Base-by-base conservation (phyloP, 2,113 vertebrate species). In the Jacana jacana region DNA sequence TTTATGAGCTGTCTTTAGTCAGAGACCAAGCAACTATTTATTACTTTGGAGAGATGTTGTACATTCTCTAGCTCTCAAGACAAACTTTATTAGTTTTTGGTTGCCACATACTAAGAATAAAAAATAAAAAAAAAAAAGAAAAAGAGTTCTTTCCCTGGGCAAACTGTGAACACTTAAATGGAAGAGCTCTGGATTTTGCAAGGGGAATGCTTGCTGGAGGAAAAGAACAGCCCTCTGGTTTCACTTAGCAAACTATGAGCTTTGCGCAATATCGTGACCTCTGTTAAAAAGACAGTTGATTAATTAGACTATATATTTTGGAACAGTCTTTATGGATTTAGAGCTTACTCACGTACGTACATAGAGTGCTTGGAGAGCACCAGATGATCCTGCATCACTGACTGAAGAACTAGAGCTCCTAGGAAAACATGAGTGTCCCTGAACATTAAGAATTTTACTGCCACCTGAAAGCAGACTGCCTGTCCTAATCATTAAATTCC, bases 1-100 rank as follows among this genome's bases (percentile, higher is more conserved):
- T 87, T 94, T 80, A 60, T 42, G 46, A 93, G 17, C 42, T 95
- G 81, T 58, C 90, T 87, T 95, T 88, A 89, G 49, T 85, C 66
- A 88, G 85, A 88, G 55, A 44, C 35, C 6, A 24, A 57, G 10
- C 49, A 90, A 13, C 51, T 88, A 20, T 93, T 95, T 91, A 52
- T 80, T 83, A 42, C 81, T 93, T 71, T 80, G 65, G 76, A 86
- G 60, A 83, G 35, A 88, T 51, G n/a, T 40, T 89, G 51, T 51
- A 71, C 18, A 77, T 83, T 70, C 55, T 91, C 48, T 37, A 88
- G 35, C 37, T 88, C 48, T 88, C 76, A 77, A 40, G 51, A 75
- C 77, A 89, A 89, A 6, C 1, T 52, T 69, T 51, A 80, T 80
- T 91, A 71, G 15, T 8, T 86, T 82, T 94, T 83, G 10, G 42